Evolutionary conservation across 2,888 invertebrate genomes (phyloP), one percentile per base, ranked within the genome.

Genomic region (Lordiphosa andalusiaca): DNA sequence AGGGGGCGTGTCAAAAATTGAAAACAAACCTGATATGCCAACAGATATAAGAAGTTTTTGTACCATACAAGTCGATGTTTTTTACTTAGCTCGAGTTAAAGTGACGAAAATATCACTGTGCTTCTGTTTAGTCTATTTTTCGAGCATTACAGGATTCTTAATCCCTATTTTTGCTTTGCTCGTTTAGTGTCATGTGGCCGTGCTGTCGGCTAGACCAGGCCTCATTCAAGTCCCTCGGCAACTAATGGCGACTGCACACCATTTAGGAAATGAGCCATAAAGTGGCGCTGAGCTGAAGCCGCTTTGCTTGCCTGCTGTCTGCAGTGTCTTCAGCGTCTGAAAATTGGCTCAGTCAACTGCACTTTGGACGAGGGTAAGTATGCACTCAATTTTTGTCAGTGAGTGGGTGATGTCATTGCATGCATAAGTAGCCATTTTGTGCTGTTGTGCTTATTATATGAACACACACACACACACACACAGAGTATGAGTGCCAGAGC

Each of bases 251-350:
- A 61, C 83, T 56, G 81, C 80, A 71, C 62, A 61, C 80, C 76
- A 77, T 85, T 85, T 85, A 83, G 73, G 84, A 75, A 77, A 85
- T 85, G 84, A 85, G 84, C 85, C 81, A 85, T 85, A 77, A 77
- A 80, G 69, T 76, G 69, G 58, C 49, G 47, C 63, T 53, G 53
- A 49, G 62, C 49, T 58, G 67, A 39, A 44, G 35, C 64, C 53
- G 42, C 54, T 38, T 30, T 30, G 44, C 16, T 37, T 64, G 40
- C 23, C 67, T 58, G 30, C 60, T 50, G 37, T 50, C 50, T 59
- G 61, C 36, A 49, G 67, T 58, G 69, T 68, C 57, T 64, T 44
- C 56, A 46, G 41, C 53, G 70, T 38, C 42, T 38, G 33, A 47
- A 46, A 85, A 85, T 77, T 77, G 85, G 81, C 85, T 70, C 61